A percentile compares a stretch with the other conserved stretches of the same genome.
phyloP scores from a whole-genome alignment of 2,888 invertebrate genomes.

The Lasioglossum figueresi region DNA sequence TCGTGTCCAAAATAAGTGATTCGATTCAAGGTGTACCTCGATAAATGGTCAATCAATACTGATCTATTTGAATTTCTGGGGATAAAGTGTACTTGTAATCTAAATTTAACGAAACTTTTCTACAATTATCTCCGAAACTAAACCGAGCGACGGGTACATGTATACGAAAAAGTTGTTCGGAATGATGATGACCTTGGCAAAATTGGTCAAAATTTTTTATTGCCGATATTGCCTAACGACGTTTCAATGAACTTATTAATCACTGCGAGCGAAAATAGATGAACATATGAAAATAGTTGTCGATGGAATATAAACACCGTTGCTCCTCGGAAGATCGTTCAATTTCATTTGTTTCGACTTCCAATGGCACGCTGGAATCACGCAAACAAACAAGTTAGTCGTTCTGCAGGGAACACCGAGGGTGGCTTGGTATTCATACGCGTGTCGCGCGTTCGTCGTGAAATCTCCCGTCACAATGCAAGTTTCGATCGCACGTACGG shows the following conservation, averaged over 20 bases:
- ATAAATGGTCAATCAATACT: neutral
- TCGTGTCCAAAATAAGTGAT: neutral
- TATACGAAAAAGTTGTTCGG: too few relatives aligned
- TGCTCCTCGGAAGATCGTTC: neutral
- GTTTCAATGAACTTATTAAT: neutral
- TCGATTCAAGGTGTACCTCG: neutral
- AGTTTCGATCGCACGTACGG: constrained; percentile 24
- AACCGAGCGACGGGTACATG: too few relatives aligned
- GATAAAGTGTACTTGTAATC: too few relatives aligned
- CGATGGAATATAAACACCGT: neutral
- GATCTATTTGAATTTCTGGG: neutral
- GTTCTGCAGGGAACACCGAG: constrained; percentile 6
- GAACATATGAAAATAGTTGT: neutral
- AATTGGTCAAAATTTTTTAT: too few relatives aligned
- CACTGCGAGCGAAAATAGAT: neutral
- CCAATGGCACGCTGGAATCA: constrained; percentile 32
- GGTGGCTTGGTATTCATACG: constrained; percentile 38
- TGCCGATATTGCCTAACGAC: too few relatives aligned
- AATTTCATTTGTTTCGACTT: constrained; percentile 25
- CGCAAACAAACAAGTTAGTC: constrained; percentile 32
- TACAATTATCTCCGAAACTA: too few relatives aligned
- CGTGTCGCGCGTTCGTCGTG: constrained; percentile 22
- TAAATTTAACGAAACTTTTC: too few relatives aligned
- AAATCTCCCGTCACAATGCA: constrained; percentile 35
- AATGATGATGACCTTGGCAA: too few relatives aligned